Evolutionary conservation across 1,140 invertebrate species (phyloP).

Genomic region (Procambarus virginalis): DNA sequence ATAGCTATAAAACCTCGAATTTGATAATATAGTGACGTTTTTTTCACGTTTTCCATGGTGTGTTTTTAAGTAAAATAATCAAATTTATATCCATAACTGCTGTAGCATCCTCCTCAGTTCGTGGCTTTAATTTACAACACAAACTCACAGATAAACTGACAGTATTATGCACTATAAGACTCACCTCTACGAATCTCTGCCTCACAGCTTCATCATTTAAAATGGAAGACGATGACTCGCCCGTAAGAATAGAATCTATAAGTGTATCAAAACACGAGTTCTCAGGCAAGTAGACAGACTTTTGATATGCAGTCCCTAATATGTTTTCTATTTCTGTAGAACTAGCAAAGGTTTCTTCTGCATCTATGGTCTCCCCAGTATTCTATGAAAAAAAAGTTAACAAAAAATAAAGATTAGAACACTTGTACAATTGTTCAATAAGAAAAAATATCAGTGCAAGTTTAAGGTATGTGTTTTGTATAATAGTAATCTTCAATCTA

Average conservation of each 20-base stretch:
- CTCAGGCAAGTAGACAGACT: neutral
- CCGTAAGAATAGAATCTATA: conserved; percentile 14
- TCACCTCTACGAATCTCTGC: conserved; percentile 21
- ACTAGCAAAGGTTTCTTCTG: conserved; percentile 8
- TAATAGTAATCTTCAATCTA: no score
- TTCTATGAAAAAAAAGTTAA: neutral
- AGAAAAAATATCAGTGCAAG: no score
- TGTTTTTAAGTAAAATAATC: no score
- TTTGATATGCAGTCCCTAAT: neutral
- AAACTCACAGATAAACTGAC: no score
- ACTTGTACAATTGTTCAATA: no score
- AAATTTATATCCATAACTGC: no score
- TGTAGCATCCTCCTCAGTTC: no score
- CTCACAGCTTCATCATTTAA: conserved; percentile 3
- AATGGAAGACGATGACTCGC: neutral
- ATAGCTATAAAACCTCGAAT: no score
- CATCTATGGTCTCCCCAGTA: neutral
- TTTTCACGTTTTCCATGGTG: no score
- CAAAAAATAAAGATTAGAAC: neutral
- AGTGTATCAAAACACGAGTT: conserved; percentile 34
- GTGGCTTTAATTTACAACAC: no score
- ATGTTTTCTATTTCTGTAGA: neutral
- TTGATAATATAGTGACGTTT: no score
- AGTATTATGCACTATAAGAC: neutral
- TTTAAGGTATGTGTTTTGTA: no score